Evolutionary conservation across 2,797 vertebrate genomes (phyloP).

Genomic region (Onychomys torridus): DNA sequence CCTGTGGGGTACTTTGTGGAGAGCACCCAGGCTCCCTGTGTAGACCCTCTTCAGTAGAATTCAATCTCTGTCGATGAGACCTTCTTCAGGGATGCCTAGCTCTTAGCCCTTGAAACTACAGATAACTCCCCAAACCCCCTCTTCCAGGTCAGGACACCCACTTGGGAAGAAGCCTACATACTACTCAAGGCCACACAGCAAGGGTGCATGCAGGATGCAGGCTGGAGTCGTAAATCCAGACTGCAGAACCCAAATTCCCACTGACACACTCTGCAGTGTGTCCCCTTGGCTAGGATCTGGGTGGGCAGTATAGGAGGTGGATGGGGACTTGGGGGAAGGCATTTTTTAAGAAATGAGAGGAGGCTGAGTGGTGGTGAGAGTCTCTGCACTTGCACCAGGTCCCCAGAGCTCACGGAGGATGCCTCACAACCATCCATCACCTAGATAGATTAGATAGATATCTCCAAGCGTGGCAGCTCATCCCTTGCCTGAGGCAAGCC

Average conservation of each 20-base stretch:
- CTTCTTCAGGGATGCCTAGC: not conserved
- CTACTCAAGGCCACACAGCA: not conserved
- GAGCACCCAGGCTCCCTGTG: not conserved
- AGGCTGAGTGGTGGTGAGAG: not conserved
- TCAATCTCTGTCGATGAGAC: not conserved
- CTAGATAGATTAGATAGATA: not conserved
- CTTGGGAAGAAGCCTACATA: not conserved
- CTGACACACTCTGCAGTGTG: not conserved
- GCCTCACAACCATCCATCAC: not conserved
- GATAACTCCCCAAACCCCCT: not conserved
- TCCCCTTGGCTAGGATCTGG: not conserved
- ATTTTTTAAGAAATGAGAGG: not conserved
- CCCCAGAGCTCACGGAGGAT: not conserved
- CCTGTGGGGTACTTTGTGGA: accelerated
- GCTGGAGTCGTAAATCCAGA: not conserved
- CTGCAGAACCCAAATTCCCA: not conserved
- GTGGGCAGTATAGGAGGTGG: not conserved
- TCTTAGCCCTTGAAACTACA: not conserved
- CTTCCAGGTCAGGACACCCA: not conserved
- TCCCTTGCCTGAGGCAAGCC: not conserved
- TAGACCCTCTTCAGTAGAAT: not conserved
- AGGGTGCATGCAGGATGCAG: not conserved
- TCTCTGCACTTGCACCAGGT: not conserved
- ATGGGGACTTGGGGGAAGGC: not conserved
- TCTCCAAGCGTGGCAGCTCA: not conserved